A percentile compares a stretch with the other conserved stretches of the same genome.
phyloP scores from a whole-genome alignment of 2,797 vertebrate genomes.

The Emydoidea blandingii region DNA sequence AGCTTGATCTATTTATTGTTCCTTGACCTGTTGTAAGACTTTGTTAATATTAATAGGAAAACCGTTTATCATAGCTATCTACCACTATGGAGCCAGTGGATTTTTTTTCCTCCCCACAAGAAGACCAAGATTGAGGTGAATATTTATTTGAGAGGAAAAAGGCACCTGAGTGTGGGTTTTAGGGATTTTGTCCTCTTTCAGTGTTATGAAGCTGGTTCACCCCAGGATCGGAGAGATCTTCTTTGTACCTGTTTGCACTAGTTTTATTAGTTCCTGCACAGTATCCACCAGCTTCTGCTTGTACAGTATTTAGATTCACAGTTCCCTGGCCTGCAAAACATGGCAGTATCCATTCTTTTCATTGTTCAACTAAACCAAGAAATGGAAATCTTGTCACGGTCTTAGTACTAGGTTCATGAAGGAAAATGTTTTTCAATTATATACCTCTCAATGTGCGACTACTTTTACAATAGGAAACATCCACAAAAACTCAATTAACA shows the following conservation, averaged over 20 bases:
- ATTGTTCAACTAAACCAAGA: conserved; percentile 71
- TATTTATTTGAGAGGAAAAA: conserved; percentile 51
- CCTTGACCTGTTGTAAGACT: conserved; percentile 62
- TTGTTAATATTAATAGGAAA: conserved; percentile 45
- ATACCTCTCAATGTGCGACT: conserved; percentile 74
- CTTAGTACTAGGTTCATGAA: conserved; percentile 67
- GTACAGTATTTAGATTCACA: conserved; percentile 49
- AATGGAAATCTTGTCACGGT: conserved; percentile 62
- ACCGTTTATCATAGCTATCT: conserved; percentile 29
- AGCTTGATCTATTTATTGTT: conserved; percentile 60
- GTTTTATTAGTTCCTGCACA: conserved; percentile 72
- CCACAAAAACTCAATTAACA: conserved; percentile 26
- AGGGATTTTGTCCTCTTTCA: conserved; percentile 39
- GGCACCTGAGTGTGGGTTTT: conserved; percentile 46
- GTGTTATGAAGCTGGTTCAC: conserved; percentile 54
- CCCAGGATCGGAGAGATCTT: conserved; percentile 60
- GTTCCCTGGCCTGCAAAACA: conserved; percentile 67
- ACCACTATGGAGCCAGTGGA: background rate
- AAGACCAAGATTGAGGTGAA: conserved; percentile 54
- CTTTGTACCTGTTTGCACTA: conserved; percentile 79
- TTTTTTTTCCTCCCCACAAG: conserved; percentile 35
- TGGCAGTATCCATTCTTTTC: conserved; percentile 58
- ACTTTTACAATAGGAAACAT: conserved; percentile 67
- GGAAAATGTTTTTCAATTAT: conserved; percentile 72
- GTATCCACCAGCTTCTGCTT: conserved; percentile 74